These are phyloP conservation scores for Oryzias curvinotus DNA, from an alignment of 2,113 vertebrate genomes.

Conservation along the genomic window DNA sequence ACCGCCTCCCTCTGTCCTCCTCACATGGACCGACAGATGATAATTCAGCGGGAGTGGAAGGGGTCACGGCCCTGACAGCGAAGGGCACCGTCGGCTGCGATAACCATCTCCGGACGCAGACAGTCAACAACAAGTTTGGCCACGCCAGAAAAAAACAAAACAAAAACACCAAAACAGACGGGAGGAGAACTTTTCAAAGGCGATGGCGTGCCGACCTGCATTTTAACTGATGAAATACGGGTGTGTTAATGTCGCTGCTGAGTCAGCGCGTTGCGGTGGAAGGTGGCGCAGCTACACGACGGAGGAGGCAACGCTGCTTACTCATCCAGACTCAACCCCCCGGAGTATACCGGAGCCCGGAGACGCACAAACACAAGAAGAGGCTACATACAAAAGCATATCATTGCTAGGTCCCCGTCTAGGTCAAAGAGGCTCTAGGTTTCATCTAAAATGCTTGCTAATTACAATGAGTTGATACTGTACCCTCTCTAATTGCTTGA, in stretches of 20 bases:
- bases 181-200: constrained; percentile 63
- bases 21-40: constrained; percentile 55
- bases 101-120: constrained; percentile 60
- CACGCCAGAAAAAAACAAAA: constrained; percentile 22
- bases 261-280: constrained; percentile 18
- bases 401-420: constrained; percentile 18
- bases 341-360: constrained; percentile 10
- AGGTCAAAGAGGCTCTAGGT: constrained; percentile 62
- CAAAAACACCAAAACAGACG: constrained; percentile 30
- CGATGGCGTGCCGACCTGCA: background rate
- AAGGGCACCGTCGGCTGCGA: constrained; percentile 66
- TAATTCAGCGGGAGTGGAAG: constrained; percentile 56
- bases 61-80: constrained; percentile 62
- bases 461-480: constrained; percentile 68
- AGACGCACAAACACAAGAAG: constrained; percentile 8
- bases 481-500: constrained; percentile 64
- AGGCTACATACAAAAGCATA: constrained; percentile 9
- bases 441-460: constrained; percentile 58
- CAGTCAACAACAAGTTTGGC: constrained; percentile 60
- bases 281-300: constrained; percentile 33
- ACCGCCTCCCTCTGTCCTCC: constrained; percentile 16
- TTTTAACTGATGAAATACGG: constrained; percentile 11
- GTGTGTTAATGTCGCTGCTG: constrained; percentile 7
- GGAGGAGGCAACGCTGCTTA: constrained; percentile 46
- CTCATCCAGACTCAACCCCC: constrained; percentile 60